phyloP scores from a whole-genome alignment of 2,797 vertebrate genomes.

The Rhadinocentrus ornatus region DNA sequence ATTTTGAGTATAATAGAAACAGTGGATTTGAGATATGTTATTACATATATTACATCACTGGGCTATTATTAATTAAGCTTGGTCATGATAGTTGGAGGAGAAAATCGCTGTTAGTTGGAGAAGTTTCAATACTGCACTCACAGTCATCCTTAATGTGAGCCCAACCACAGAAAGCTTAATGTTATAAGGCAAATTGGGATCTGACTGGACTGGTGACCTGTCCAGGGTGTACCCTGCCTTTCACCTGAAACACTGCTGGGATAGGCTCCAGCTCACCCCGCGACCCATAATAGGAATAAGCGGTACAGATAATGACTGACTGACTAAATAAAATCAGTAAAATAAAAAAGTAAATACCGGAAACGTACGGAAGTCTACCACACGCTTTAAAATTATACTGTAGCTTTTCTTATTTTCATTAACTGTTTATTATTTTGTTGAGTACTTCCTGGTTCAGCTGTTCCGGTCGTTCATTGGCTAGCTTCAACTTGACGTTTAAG shows the following conservation, averaged over 20 bases:
- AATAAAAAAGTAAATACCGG: too few relatives aligned
- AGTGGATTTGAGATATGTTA: neutral
- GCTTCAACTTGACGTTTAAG: neutral
- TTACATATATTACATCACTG: neutral
- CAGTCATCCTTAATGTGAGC: neutral
- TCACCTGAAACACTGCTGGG: too few relatives aligned
- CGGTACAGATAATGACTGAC: too few relatives aligned
- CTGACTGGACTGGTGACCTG: too few relatives aligned
- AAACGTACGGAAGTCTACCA: neutral
- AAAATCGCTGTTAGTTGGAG: neutral
- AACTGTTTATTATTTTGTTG: neutral
- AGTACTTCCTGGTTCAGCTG: constrained; percentile 37
- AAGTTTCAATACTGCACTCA: neutral
- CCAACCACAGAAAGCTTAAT: neutral
- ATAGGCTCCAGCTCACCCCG: too few relatives aligned
- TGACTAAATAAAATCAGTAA: too few relatives aligned
- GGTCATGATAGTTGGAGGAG: too few relatives aligned
- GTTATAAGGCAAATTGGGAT: neutral
- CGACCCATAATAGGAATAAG: too few relatives aligned
- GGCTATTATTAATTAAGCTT: too few relatives aligned
- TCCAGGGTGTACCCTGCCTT: too few relatives aligned
- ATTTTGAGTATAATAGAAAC: neutral
- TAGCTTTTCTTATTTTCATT: neutral
- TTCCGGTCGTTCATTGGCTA: constrained; percentile 29
- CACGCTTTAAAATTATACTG: neutral